Base-by-base conservation (phyloP, 2,888 invertebrate genomes). In the Boloria selene region DNA sequence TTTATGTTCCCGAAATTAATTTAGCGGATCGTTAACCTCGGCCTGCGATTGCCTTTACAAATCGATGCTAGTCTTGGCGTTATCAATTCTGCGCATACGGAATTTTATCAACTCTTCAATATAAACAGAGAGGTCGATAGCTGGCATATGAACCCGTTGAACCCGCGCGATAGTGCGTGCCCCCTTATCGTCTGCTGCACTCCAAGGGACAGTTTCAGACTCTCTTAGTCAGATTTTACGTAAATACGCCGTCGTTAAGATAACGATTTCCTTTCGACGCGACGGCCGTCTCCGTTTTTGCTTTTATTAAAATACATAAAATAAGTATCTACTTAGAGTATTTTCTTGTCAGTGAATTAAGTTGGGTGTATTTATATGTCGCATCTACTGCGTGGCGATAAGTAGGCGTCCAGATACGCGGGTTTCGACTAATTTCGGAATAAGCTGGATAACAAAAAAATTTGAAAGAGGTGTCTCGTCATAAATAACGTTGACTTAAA, bases 401-500 rank as follows among this genome's bases (percentile, higher is more conserved):
- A 70, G 70, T 68, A 60, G 67, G 68, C 60, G 70, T 70, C 62
- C 67, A 55, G 65, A 65, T 62, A 50, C 58, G 45, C 62, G 60
- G 56, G 44, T 64, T 70, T 61, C 66, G 26, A 61, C 68, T 67
- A 62, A 70, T 70, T 70, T 70, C 51, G 50, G 58, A 54, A 45
- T 67, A 60, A 60, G 55, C 51, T 49, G 64, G 50, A 38, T 72
- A 73, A 77, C 49, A 49, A 26, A 60, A 76, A 74, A 82, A 84
- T 14, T 16, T 5, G 49, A 59, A 82, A 79, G 72, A 82, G 80
- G 79, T 82, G 75, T 80, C 83, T 82, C 84, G 82, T 89, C 87
- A 90, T 91, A 90, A 92, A 91, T 90, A 90, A 88, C 85, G 87
- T 88, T 88, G 90, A 90, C 90, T 88, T 85, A 86, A 84, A 85